Evolutionary conservation across 2,797 vertebrate genomes (phyloP), one percentile per base, ranked within the genome.

Genomic region (Chromobotia macracanthus): DNA sequence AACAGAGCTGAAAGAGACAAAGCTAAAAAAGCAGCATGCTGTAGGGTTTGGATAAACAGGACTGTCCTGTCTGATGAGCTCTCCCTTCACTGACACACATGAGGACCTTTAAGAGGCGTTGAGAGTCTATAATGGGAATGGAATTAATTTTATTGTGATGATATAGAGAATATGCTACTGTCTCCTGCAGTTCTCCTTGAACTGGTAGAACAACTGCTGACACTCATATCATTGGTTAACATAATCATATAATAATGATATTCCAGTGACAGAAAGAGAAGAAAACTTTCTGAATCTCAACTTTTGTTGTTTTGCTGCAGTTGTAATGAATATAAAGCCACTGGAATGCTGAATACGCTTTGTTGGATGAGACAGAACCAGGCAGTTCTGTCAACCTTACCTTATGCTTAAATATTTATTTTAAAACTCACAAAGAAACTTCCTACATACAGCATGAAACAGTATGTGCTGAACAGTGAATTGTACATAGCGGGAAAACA

Each of bases 151-250:
- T 41, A 28, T 56, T 79, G 55, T 58, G 48, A 2, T 41, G 18
- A 15, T 75, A 78, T 78, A 48, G 12, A 23, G 56, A 80, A 83
- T 51, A 28, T 76, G 72, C 44, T 58, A n/a, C 55, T 63, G 44
- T 80, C 48, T 56, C 35, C 68, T 66, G 51, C 61, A 51, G 53
- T 60, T 77, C 63, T 67, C 38, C 77, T 72, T 7, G 25, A 79
- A 50, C 60, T 58, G 23, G 50, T 72, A 35, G 1, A 50, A 35
- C 56, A 69, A 56, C 48, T 66, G 68, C 60, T 79, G 77, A 72
- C 77, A 46, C 25, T 15, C 2, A 60, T n/a, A 53, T 11, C 0
- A 1, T 10, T 35, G 16, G 31, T 79, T 60, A 79, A 65, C 55
- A 61, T 38, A 51, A 68, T 68, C 64, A 68, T 53, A 64, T 67